Base-by-base conservation (phyloP, 2,888 invertebrate genomes). In the Noctua comes region DNA sequence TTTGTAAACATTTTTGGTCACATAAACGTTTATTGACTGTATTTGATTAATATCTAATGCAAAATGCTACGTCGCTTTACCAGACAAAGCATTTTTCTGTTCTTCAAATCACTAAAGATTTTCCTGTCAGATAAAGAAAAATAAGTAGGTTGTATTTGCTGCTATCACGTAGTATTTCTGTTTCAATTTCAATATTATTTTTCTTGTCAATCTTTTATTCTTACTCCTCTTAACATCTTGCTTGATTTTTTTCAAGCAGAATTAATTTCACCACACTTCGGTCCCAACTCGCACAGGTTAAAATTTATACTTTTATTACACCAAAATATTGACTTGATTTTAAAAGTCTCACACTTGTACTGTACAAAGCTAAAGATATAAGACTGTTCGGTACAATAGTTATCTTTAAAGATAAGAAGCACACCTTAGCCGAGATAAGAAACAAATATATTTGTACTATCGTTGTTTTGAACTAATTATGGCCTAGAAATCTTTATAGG, bases 381-480 rank as follows among this genome's bases (percentile, higher is more conserved):
- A 43, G 36, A 86, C 88, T 88, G 79, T 40, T 74, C 54, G 57
- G 46, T 72, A 82, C 71, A 73, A 75, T 80, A 79, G 76, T 91
- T 92, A 92, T 92, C 92, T 90, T 77, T 5, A 83, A 24, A 92
- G 95, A 95, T 95, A 95, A 93, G 89, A 85, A 76, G 77, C 90
- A 82, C 86, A 88, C 91, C 91, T 92, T 92, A 92, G 90, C 91
- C 91, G 81, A 90, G 94, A 94, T 94, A 94, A 94, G 90, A 80
- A 81, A 83, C 73, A 86, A 88, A 89, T 90, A 88, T 90, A 86
- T 88, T 83, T 90, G 85, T 77, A 73, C 82, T 77, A 66, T 66
- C 62, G 84, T 84, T 88, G 82, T 89, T 89, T 86, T 86, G 87
- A 84, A 80, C 68, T 84, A 79, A 80, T 80, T 79, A 73, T 79